A percentile compares a stretch with the other conserved stretches of the same genome.
phyloP scores from a whole-genome alignment of 2,888 invertebrate genomes.

The Sphaerophoria taeniata region DNA sequence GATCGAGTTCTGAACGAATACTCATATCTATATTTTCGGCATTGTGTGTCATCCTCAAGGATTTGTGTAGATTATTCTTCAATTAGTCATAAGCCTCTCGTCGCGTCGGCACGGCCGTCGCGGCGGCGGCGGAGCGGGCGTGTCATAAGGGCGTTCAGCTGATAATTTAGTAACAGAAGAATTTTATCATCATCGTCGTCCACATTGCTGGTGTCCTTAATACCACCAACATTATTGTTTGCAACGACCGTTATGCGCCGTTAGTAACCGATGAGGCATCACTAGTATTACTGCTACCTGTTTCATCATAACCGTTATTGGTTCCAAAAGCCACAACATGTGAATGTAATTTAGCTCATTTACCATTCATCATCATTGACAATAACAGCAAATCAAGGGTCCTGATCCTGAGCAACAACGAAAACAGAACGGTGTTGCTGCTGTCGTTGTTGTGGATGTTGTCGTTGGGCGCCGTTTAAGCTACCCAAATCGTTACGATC shows the following conservation, averaged over 20 bases:
- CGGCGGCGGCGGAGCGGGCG: too few relatives aligned
- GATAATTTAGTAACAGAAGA: conserved; percentile 78
- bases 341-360: conserved; percentile 52
- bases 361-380: conserved; percentile 68
- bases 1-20: conserved; percentile 81
- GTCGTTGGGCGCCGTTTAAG: conserved; percentile 49
- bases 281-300: conserved; percentile 51
- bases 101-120: too few relatives aligned
- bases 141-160: conserved; percentile 82
- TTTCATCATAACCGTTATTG: conserved; percentile 17
- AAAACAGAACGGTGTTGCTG: conserved; percentile 35
- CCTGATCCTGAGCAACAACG: conserved; percentile 13
- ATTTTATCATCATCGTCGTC: conserved; percentile 69
- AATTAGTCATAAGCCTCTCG: conserved; percentile 83
- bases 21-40: conserved; percentile 79
- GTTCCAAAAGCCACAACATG: conserved; percentile 7
- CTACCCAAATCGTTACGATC: conserved; percentile 8
- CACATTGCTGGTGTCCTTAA: conserved; percentile 38
- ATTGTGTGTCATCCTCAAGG: conserved; percentile 79
- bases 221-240: conserved; percentile 44
- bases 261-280: too few relatives aligned
- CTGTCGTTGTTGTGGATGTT: not conserved
- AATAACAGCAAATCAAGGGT: conserved; percentile 53
- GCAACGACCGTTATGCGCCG: too few relatives aligned
- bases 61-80: conserved; percentile 82